Base-by-base conservation (phyloP, 1,140 invertebrate species). In the Drosophila willistoni region DNA sequence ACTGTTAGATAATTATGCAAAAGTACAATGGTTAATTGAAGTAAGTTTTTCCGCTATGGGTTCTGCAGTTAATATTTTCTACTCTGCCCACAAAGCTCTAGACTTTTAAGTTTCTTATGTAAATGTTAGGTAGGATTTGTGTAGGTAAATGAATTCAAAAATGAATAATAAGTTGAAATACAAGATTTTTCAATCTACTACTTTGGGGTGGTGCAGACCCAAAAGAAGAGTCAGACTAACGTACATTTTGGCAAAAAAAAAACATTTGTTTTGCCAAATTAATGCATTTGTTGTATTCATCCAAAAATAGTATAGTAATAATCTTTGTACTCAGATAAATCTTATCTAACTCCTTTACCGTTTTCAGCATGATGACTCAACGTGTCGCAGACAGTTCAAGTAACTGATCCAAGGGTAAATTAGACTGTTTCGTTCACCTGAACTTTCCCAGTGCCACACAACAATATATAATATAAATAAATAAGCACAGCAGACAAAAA, bases 341-440 rank as follows among this genome's bases (percentile, higher is more conserved):
- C 68, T 54, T 44, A 60, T 77, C 73, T 60, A 14, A 64, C 17
- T 60, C 25, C 36, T 55, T 42, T 59, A 64, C 34, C 17, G 29
- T 36, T 62, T 68, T 55, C 10, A 22, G 22, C 25, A 41, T 14
- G 39, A 51, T 41, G 36, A 44, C 56, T 44, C 55, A 54, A 19
- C 17, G 41, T 67, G 22, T 33, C n/a, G 41, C 25, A 39, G 33
- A 55, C 56, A 77, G 75, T 77, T 77, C 75, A 77, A 62, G 2
- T 57, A 77, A 77, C 74, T 71, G 13, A 17, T 36, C 47, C 74
- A 77, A 77, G 75, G 44, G 75, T 13, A 62, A 77, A 65, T 17
- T 44, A 12, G 17, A 59, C 14, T 56, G n/a, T 10, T 62, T 51
- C 19, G 44, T 51, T 51, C 7, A 51, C 44, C 17, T 9, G 61